A percentile compares a stretch with the other conserved stretches of the same genome.
These are phyloP conservation scores for Frankliniella intonsa DNA, from an alignment of 2,888 invertebrate species.

Conservation along the genomic window DNA sequence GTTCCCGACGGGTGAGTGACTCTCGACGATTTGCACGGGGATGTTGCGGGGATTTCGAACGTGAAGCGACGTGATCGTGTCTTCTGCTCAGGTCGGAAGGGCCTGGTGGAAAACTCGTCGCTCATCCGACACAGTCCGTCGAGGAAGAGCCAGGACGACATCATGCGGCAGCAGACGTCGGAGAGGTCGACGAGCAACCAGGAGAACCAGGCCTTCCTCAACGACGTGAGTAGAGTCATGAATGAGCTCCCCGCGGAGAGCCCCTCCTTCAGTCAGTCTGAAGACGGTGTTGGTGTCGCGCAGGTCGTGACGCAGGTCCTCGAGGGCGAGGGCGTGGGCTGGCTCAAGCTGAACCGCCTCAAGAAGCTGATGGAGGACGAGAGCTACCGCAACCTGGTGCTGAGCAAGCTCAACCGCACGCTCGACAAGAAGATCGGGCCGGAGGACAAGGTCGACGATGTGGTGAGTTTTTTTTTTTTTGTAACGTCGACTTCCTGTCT, in stretches of 20 bases:
- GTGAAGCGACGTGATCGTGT: background rate
- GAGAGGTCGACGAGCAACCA: conserved; percentile 71
- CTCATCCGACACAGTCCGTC: conserved; percentile 77
- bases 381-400: conserved; percentile 91
- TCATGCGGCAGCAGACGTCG: conserved; percentile 62
- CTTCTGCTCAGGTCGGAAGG: conserved; percentile 54
- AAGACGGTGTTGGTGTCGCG: conserved; percentile 35
- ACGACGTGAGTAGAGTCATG: conserved; percentile 61
- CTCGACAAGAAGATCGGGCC: conserved; percentile 88
- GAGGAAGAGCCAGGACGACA: conserved; percentile 60
- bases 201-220: conserved; percentile 91
- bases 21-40: conserved; percentile 30
- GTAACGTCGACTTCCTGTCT: background rate
- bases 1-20: conserved; percentile 70
- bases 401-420: conserved; percentile 91
- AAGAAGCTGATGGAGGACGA: conserved; percentile 99
- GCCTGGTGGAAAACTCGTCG: conserved; percentile 82
- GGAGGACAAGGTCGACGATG: conserved; percentile 95
- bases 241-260: conserved; percentile 9
- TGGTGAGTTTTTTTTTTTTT: conserved; percentile 60
- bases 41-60: conserved; percentile 21
- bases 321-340: conserved; percentile 92
- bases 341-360: conserved; percentile 87
- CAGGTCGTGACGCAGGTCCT: conserved; percentile 75
- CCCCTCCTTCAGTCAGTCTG: too few species aligned